Conservation (phyloP, 2,797 vertebrate genomes). For the Acridotheres tristis region DNA sequence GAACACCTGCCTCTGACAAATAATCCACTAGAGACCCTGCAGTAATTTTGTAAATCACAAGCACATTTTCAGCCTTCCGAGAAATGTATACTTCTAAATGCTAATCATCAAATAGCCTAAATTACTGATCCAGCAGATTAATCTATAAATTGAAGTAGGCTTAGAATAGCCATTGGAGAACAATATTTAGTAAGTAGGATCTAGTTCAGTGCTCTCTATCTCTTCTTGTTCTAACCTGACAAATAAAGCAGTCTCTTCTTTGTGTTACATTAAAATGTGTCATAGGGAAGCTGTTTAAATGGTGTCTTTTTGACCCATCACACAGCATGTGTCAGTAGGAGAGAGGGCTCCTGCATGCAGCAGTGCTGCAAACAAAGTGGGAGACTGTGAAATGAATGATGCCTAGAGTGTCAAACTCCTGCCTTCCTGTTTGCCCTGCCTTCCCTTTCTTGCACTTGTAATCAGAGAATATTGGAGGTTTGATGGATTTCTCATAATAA, state of each 20-base stretch:
- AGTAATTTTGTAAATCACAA: slow-evolving; percentile 17
- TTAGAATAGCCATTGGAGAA: background rate
- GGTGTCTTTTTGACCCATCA: background rate
- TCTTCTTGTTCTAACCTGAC: background rate
- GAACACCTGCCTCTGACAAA: slow-evolving; percentile 14
- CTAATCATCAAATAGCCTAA: background rate
- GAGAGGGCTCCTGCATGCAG: background rate
- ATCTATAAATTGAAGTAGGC: background rate
- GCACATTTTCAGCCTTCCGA: slow-evolving; percentile 6
- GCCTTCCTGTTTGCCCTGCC: background rate
- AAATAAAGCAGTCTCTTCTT: background rate
- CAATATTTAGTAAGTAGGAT: background rate
- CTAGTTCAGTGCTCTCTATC: background rate
- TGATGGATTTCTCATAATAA: background rate
- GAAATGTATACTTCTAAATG: background rate
- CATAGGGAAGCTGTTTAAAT: background rate
- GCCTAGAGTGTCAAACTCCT: background rate
- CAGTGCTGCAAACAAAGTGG: background rate
- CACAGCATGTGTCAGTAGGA: accelerated
- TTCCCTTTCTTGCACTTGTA: background rate
- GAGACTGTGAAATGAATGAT: background rate
- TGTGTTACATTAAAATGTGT: background rate
- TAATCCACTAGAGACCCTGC: background rate
- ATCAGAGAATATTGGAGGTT: background rate
- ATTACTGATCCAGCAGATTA: background rate